A percentile compares a stretch with the other conserved stretches of the same genome.
Conservation (phyloP, 2,888 invertebrate species). For the Sinelater perroti region DNA sequence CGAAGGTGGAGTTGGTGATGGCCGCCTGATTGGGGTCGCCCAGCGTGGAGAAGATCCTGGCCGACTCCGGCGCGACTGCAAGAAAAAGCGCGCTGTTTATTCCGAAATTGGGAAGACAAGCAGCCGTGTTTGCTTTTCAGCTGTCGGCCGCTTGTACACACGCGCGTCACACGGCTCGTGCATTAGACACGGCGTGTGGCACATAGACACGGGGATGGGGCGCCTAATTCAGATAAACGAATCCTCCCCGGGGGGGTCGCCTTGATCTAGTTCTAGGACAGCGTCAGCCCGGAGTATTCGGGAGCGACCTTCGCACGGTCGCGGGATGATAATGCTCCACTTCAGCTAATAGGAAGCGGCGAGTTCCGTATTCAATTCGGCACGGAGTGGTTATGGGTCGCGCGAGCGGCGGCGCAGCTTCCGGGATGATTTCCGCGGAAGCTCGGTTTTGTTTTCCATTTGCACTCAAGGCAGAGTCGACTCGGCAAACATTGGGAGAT, state of each 20-base stretch:
- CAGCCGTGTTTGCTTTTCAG: no score
- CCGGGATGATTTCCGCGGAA: neutral
- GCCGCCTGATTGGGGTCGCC: slow-evolving; percentile 17
- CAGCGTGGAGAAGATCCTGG: slow-evolving; percentile 63
- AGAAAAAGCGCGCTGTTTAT: no score
- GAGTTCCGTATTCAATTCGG: slow-evolving; percentile 6
- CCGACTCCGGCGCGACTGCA: slow-evolving; percentile 83
- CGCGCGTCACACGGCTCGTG: no score
- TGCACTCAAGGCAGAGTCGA: no score
- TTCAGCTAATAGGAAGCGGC: slow-evolving; percentile 23
- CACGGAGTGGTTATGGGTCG: neutral
- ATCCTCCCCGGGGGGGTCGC: slow-evolving; percentile 31
- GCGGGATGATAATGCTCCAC: slow-evolving; percentile 25
- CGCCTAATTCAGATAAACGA: no score
- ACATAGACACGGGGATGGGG: slow-evolving; percentile 13
- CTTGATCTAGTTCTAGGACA: slow-evolving; percentile 34
- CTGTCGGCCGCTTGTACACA: neutral
- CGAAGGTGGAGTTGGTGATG: slow-evolving; percentile 68
- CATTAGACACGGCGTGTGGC: no score
- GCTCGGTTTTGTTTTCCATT: no score
- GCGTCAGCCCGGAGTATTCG: slow-evolving; percentile 33
- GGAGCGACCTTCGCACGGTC: slow-evolving; percentile 22
- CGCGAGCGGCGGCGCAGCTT: neutral
- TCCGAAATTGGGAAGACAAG: no score
- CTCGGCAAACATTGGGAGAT: no score